Percentiles rank a stretch among this genome's conserved stretches.
Conservation (phyloP, 1,140 invertebrate genomes). For the Tribolium castaneum region DNA sequence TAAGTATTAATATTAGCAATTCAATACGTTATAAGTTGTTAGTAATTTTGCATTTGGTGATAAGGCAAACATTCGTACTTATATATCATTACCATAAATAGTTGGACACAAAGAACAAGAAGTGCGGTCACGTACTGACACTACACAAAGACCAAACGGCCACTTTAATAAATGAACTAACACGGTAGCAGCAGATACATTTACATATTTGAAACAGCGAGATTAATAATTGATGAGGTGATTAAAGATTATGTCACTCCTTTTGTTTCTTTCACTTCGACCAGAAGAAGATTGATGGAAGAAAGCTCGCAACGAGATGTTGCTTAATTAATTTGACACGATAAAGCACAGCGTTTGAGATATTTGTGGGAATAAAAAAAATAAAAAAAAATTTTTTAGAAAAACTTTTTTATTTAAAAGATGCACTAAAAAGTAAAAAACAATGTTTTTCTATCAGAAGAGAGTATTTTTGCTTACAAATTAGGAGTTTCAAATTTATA, state of each 20-base stretch:
- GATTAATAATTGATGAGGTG: constrained; percentile 24
- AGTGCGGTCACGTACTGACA: not conserved
- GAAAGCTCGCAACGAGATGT: not conserved
- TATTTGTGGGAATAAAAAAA: too few species aligned
- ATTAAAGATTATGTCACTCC: constrained; percentile 24
- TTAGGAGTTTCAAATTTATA: too few species aligned
- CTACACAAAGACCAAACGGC: not conserved
- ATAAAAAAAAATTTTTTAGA: too few species aligned
- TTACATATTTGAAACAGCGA: constrained; percentile 1
- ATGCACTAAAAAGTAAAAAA: too few species aligned
- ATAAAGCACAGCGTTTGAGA: too few species aligned
- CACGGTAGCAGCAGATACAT: constrained; percentile 6
- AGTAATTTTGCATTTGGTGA: constrained; percentile 14
- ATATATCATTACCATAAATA: constrained; percentile 16
- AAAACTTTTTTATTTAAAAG: too few species aligned
- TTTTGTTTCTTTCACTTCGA: constrained; percentile 14
- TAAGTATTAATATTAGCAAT: constrained; percentile 25
- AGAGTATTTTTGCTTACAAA: too few species aligned
- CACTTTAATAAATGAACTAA: constrained; percentile 20
- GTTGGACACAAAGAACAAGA: constrained; percentile 3
- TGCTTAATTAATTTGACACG: constrained; percentile 13
- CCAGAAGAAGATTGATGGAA: constrained; percentile 10
- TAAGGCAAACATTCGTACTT: constrained; percentile 15
- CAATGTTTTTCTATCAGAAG: too few species aligned
- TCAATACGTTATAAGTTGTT: constrained; percentile 16